These are phyloP conservation scores for Carposina sasakii DNA, from an alignment of 1,140 invertebrate genomes.

Conservation along the genomic window DNA sequence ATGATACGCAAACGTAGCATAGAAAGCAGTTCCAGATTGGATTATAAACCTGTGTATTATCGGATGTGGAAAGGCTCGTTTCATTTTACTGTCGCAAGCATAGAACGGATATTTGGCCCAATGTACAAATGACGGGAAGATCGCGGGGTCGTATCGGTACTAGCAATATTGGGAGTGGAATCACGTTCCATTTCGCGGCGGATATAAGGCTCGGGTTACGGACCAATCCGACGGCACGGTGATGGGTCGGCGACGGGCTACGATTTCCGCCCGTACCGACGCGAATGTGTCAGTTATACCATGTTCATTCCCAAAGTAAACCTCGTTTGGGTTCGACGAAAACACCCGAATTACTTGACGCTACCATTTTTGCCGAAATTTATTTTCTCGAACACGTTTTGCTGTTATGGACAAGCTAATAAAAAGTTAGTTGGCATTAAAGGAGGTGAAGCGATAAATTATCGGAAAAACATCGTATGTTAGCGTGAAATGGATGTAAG, in stretches of 20 bases:
- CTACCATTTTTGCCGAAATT: no score
- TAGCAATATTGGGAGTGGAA: slow-evolving; percentile 40
- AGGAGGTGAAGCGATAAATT: no score
- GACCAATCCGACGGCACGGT: slow-evolving; percentile 47
- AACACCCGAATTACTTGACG: slow-evolving; percentile 16
- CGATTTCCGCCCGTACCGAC: slow-evolving; percentile 50
- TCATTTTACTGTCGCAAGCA: no score
- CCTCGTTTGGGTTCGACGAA: slow-evolving; percentile 16
- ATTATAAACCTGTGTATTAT: no score
- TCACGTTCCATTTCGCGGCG: slow-evolving; percentile 63
- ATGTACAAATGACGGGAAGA: neutral
- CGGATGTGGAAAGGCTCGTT: no score
- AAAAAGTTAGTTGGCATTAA: no score
- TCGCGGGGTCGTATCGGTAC: slow-evolving; percentile 10
- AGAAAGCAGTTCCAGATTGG: no score
- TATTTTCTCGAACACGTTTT: slow-evolving; percentile 13
- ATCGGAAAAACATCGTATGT: no score
- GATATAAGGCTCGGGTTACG: slow-evolving; percentile 58
- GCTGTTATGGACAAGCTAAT: no score
- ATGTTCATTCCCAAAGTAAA: slow-evolving; percentile 32
- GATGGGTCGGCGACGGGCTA: slow-evolving; percentile 49
- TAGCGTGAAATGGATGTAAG: no score
- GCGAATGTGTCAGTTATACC: slow-evolving; percentile 35
- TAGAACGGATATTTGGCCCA: no score
- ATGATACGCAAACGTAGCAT: no score